Evolutionary conservation across 2,888 invertebrate species (phyloP), one percentile per base, ranked within the genome.

Genomic region (Leucophora obtusa): DNA sequence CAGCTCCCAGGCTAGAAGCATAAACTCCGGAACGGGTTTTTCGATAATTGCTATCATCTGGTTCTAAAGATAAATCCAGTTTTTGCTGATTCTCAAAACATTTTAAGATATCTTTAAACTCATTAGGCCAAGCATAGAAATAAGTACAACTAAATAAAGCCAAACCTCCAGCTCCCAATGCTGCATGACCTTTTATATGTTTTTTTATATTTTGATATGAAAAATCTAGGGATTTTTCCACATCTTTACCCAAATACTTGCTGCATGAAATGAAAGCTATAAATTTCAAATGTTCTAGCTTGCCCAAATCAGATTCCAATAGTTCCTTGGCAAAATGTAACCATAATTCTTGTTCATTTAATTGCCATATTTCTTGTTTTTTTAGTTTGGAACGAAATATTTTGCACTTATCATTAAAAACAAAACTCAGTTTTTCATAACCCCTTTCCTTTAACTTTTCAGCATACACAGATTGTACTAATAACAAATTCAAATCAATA

Each of bases 31-130:
- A 96, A 85, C 94, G 93, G 0, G 96, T 97, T 47, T 96, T 94
- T 79, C 97, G 93, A 89, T 96, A 97, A 85, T 96, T 96, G 89
- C 97, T 97, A 87, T 98, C 97, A 90, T 98, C 97, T 93, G 98
- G 95, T 86, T 96, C 93, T 82, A 93, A 90, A 33, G 91, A 91
- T 58, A 93, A 92, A 89, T 97, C 95, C 24, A 98, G 93, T 78
- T 92, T 91, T 28, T 93, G 92, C 6, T 59, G 92, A 85, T 84
- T 86, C 35, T 82, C 78, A 72, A 91, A 89, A 56, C 86, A 87
- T 14, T 92, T 87, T 17, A 94, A 88, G 33, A 97, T 92, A 84
- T 96, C 93, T 7, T 93, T 91, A 78, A 96, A 91, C 58, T 89
- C 90, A 33, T 92, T 92, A 1, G 98, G 96, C 98, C 98, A 98